Base-by-base conservation (phyloP, 2,113 vertebrate species). In the Ancistrus triradiatus region DNA sequence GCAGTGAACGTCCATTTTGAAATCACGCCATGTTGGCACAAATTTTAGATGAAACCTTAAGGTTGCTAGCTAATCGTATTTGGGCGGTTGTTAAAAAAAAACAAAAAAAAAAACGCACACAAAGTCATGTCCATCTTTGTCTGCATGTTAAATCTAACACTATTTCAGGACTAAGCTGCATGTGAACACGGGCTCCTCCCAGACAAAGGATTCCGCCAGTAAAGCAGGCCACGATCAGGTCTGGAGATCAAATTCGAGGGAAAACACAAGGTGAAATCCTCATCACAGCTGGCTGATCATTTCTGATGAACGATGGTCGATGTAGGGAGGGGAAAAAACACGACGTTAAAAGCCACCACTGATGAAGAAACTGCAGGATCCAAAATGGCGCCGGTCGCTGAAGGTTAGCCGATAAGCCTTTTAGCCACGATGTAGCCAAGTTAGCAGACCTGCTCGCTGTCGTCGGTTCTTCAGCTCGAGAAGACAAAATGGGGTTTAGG, bases 1-100 rank as follows among this genome's bases (percentile, higher is more conserved):
- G 61, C 66, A 64, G 59, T 63, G 58, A 82, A 78, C 88, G 86
- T 90, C 88, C 88, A 88, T 90, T 89, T 89, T 89, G 85, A 84
- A 65, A 77, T 60, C 80, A 80, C 85, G 84, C 85, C 85, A 87
- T 88, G 86, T 86, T 85, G 81, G 68, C 33, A 60, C 11, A 43
- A 37, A 28, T 27, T 38, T 15, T 22, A 69, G 28, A 37, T 37
- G 35, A 8, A 8, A 37, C 9, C 14, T 37, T 7, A 10, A 33
- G 6, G 6, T 33, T 33, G 31, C 6, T 7, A 7, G 10, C 1
- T 13, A 37, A 37, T 11, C 9, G 2, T 1, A 9, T 37, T 7
- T 37, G 14, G 1, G 2, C n/a, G n/a, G n/a, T n/a, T n/a, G n/a
- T 56, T 53, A 15, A 2, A 53, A 51, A 27, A 17, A 31, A 37